Conservation (phyloP, 2,113 vertebrate species). For the Poecilia latipinna region DNA sequence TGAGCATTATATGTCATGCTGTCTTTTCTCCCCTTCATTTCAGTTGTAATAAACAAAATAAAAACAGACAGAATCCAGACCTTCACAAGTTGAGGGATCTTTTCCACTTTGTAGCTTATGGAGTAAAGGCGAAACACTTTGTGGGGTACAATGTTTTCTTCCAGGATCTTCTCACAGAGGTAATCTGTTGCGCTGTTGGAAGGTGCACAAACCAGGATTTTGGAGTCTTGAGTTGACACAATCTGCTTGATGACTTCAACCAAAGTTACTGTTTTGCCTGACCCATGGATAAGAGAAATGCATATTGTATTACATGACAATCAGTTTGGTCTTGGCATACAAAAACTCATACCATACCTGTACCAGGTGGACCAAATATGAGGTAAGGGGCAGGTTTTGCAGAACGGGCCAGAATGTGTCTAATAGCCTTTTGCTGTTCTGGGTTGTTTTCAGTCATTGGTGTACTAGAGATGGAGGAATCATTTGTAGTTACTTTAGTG, state of each 20-base stretch:
- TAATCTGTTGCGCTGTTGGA: constrained; percentile 80
- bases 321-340: too few species aligned
- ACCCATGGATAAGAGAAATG: constrained; percentile 33
- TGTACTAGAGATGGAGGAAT: background rate
- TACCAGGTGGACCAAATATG: constrained; percentile 6
- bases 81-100: background rate
- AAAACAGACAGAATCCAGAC: background rate
- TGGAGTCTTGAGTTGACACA: constrained; percentile 65
- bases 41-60: background rate
- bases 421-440: background rate
- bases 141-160: background rate
- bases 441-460: background rate
- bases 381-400: constrained; percentile 7
- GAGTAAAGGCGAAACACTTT: constrained; percentile 4
- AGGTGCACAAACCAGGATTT: constrained; percentile 86
- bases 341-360: background rate
- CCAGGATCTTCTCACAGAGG: constrained; percentile 11
- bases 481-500: background rate
- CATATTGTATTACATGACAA: background rate
- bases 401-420: background rate
- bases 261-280: constrained; percentile 88
- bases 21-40: background rate
- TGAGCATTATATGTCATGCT: background rate
- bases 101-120: background rate
- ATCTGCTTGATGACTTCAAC: constrained; percentile 91